Base-by-base conservation (phyloP, 2,888 invertebrate species). In the Mesochorus sp. region DNA sequence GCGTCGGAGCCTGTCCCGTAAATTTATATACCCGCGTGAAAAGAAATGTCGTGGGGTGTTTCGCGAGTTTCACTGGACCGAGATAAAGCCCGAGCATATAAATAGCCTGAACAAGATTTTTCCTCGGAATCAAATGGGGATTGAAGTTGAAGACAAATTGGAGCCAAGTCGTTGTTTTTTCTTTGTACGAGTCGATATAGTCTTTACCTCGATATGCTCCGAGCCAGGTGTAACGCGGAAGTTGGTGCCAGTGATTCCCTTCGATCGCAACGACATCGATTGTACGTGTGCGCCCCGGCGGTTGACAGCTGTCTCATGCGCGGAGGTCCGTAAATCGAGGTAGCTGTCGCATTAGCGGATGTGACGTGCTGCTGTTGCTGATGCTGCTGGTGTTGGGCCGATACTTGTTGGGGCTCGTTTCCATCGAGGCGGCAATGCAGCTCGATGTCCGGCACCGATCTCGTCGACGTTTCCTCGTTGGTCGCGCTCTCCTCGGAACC, bases 361-460 rank as follows among this genome's bases (percentile, higher is more conserved):
- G 74, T 73, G 10, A 77, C 81, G 47, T 81, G 84, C 14, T 82
- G 80, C 51, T 82, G 82, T 31, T 82, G 83, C 26, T n/a, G n/a
- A n/a, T n/a, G n/a, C n/a, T 81, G 84, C 14, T 82, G 80, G 49
- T 82, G 82, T 31, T 82, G 83, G 24, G 74, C 71, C 31, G 71
- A 42, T 37, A 75, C 78, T 5, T 68, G 75, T 47, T 84, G 91
- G 87, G 83, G 91, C 84, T 88, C 91, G 49, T 92, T 92, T 84
- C 91, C 86, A 83, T 92, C 93, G 67, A 93, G 93, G 67, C 94
- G 92, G 91, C 95, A 96, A 91, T 96, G 96, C 84, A 96, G 92
- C 91, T 96, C 96, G 90, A 96, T 95, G 91, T 96, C 96, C 53
- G 96, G 96, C 81, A 96, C 96, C 82, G 96, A 96, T 90, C 95